A percentile compares a stretch with the other conserved stretches of the same genome.
Evolutionary conservation across 2,797 vertebrate species (phyloP).

Genomic region (Telmatherina bonti): DNA sequence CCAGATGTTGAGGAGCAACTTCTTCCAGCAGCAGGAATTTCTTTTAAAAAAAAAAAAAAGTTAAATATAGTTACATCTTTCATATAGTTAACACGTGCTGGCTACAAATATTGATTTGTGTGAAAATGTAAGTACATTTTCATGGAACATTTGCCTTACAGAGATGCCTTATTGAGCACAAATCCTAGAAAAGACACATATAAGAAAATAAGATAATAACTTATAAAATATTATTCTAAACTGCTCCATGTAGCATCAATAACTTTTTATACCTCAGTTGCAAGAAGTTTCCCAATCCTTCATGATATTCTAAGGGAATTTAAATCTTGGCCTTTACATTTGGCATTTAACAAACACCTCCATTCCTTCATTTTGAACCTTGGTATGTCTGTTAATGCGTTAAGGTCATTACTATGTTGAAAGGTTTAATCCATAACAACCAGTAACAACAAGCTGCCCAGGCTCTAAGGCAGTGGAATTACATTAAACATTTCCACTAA

Average conservation of each 20-base stretch:
- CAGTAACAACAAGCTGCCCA: not conserved
- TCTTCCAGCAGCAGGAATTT: slow-evolving; percentile 93
- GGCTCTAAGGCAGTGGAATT: not conserved
- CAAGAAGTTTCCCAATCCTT: not conserved
- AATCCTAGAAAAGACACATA: not conserved
- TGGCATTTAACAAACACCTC: not conserved
- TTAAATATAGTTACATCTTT: not conserved
- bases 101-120: not conserved
- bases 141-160: too few relatives aligned
- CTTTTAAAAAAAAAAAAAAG: slow-evolving; percentile 63
- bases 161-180: too few relatives aligned
- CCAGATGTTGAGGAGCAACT: slow-evolving; percentile 72
- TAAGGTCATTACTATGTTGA: not conserved
- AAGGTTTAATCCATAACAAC: not conserved
- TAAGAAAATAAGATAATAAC: not conserved
- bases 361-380: not conserved
- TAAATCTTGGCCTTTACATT: too few relatives aligned
- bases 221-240: not conserved
- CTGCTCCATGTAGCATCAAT: not conserved
- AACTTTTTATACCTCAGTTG: not conserved
- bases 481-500: not conserved
- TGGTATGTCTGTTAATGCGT: not conserved
- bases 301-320: not conserved
- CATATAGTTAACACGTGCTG: not conserved
- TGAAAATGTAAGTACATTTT: not conserved